A percentile compares a stretch with the other conserved stretches of the same genome.
phyloP scores from a whole-genome alignment of 2,797 vertebrate species.

The Aeoliscus strigatus region DNA sequence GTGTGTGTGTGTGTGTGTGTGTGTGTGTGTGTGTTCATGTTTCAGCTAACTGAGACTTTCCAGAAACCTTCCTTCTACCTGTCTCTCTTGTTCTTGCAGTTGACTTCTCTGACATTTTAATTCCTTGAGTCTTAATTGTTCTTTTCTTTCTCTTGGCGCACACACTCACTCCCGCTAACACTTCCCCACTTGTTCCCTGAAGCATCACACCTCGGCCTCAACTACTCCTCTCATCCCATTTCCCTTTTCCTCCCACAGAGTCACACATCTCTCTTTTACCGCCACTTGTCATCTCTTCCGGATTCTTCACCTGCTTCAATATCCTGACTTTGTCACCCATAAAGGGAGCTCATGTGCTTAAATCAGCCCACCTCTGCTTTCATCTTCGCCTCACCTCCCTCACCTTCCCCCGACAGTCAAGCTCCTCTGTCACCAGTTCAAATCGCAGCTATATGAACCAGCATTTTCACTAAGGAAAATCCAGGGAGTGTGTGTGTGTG shows the following conservation, averaged over 20 bases:
- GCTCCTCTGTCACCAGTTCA: conserved; percentile 11
- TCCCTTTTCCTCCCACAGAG: conserved; percentile 7
- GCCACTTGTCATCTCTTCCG: conserved; percentile 11
- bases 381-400: conserved; percentile 21
- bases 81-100: conserved; percentile 20
- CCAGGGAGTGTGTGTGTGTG: too few relatives aligned
- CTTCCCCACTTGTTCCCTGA: conserved; percentile 37
- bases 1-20: conserved; percentile 1
- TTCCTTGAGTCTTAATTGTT: conserved; percentile 48
- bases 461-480: conserved; percentile 37
- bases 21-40: conserved; percentile 13
- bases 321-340: conserved; percentile 26
- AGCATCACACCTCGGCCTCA: conserved; percentile 1
- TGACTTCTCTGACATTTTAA: conserved; percentile 45
- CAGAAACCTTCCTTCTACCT: conserved; percentile 28
- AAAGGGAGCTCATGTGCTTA: conserved; percentile 15
- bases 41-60: conserved; percentile 13
- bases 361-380: conserved; percentile 17
- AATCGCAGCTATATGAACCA: conserved; percentile 33
- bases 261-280: conserved; percentile 12
- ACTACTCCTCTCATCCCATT: conserved; percentile 9
- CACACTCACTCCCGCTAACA: conserved; percentile 20
- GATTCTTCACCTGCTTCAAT: conserved; percentile 16
- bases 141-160: conserved; percentile 16
- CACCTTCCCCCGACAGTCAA: conserved; percentile 21